Conservation (phyloP, 2,797 vertebrate genomes). For the Carcharodon carcharias region DNA sequence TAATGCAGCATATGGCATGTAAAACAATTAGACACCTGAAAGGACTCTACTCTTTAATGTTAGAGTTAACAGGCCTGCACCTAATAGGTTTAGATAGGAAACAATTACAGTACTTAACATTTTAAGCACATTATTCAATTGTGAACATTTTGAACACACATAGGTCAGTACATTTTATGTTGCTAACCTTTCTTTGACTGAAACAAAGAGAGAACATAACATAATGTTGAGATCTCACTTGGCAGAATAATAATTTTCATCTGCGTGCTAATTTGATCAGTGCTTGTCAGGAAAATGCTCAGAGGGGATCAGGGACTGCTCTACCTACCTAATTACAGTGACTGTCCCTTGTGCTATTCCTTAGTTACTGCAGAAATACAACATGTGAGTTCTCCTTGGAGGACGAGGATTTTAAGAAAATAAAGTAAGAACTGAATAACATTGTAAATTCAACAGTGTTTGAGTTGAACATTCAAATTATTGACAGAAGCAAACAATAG, state of each 20-base stretch:
- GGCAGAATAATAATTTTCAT: constrained; percentile 5
- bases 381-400: not conserved
- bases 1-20: not conserved
- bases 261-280: not conserved
- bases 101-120: constrained; percentile 1
- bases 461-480: not conserved
- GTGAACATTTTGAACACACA: not conserved
- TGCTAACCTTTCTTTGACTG: not conserved
- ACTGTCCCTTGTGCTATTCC: not conserved
- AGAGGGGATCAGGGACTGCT: not conserved
- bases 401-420: constrained; percentile 7
- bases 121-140: constrained; percentile 22
- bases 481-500: not conserved
- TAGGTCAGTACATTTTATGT: not conserved
- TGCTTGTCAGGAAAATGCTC: not conserved
- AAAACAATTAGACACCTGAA: constrained; percentile 28
- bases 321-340: not conserved
- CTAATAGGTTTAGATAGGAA: constrained; percentile 20
- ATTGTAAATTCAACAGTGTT: not conserved
- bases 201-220: not conserved
- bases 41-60: not conserved
- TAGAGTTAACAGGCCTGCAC: not conserved
- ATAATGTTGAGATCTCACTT: not conserved
- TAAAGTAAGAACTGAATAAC: constrained; percentile 20
- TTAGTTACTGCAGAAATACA: constrained; percentile 21